phyloP scores from a whole-genome alignment of 1,140 invertebrate genomes.

The Papilio polytes region DNA sequence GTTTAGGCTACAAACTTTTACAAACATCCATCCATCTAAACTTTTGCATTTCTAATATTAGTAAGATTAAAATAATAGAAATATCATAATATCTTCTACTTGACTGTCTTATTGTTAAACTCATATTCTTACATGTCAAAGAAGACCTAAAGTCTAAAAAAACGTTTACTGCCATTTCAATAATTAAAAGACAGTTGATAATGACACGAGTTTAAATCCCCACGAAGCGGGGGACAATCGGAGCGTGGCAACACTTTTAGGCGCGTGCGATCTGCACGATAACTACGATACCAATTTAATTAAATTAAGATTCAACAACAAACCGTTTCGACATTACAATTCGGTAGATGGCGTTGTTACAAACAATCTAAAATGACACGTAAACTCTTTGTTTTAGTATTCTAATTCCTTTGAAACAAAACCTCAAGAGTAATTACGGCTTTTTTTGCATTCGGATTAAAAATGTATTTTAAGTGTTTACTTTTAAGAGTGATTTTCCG shows the following conservation, averaged over 20 bases:
- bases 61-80: too few species aligned
- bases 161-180: conserved; percentile 63
- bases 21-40: too few species aligned
- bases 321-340: conserved; percentile 57
- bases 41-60: too few species aligned
- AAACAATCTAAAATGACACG: neutral
- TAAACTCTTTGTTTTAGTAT: neutral
- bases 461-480: conserved; percentile 46
- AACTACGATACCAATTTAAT: conserved; percentile 74
- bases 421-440: neutral
- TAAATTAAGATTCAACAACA: conserved; percentile 78
- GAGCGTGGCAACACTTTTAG: conserved; percentile 72
- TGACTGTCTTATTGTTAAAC: too few species aligned
- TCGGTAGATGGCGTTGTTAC: conserved; percentile 57
- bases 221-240: conserved; percentile 49
- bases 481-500: conserved; percentile 52
- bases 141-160: conserved; percentile 43
- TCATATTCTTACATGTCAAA: too few species aligned
- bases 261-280: conserved; percentile 66
- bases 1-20: too few species aligned
- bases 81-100: too few species aligned
- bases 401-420: conserved; percentile 13
- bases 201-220: conserved; percentile 54
- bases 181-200: conserved; percentile 78
- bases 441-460: conserved; percentile 16